Conservation (phyloP, 2,797 vertebrate species). For the Leontopithecus rosalia region DNA sequence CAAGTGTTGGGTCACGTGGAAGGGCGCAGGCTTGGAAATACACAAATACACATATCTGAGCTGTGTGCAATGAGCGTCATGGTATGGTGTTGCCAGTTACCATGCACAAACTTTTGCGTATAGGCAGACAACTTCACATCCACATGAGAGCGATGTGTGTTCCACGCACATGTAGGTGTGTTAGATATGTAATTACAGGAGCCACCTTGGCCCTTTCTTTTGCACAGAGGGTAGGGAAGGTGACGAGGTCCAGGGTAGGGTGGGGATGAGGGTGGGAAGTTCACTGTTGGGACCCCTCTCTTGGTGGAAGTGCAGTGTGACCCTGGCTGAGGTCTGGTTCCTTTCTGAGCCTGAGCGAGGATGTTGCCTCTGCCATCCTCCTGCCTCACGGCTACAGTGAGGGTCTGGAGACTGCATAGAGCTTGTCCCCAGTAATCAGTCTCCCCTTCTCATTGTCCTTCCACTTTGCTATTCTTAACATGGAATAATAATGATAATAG, state of each 20-base stretch:
- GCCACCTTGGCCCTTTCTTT: not conserved
- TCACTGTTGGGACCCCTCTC: not conserved
- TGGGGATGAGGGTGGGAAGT: not conserved
- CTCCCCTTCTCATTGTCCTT: not conserved
- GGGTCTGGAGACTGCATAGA: not conserved
- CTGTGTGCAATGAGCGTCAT: not conserved
- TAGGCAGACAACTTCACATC: not conserved
- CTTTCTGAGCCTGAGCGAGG: not conserved
- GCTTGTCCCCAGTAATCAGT: not conserved
- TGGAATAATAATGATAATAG: slow-evolving; percentile 11
- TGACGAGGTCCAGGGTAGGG: not conserved
- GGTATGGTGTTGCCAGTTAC: not conserved
- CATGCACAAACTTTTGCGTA: not conserved
- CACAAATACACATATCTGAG: not conserved
- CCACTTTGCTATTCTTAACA: not conserved
- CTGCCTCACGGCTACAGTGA: not conserved
- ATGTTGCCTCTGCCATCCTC: not conserved
- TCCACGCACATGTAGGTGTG: no score
- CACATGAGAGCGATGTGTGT: accelerated
- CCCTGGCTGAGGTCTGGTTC: slow-evolving; percentile 45
- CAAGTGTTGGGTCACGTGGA: not conserved
- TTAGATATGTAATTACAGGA: accelerated
- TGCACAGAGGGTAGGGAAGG: not conserved
- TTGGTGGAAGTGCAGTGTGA: not conserved
- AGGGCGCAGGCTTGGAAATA: not conserved